Evolutionary conservation across 2,888 invertebrate genomes (phyloP).

Genomic region (Bimastos eiseni): DNA sequence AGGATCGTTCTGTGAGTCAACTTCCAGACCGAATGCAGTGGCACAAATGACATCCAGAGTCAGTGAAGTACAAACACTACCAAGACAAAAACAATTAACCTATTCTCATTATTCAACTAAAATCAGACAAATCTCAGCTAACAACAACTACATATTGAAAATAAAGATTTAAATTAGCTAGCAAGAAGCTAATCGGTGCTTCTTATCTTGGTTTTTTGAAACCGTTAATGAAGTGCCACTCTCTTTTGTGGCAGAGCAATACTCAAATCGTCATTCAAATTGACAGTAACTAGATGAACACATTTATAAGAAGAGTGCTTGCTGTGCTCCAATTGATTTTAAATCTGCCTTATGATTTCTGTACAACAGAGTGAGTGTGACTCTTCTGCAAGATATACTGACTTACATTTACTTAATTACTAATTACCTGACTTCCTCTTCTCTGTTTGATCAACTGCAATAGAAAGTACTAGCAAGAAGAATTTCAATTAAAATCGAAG

Average conservation of each 20-base stretch:
- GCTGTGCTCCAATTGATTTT: too few relatives aligned
- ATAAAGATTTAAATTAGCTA: neutral
- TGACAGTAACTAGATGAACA: too few relatives aligned
- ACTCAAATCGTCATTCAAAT: neutral
- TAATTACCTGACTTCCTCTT: neutral
- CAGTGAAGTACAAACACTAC: constrained; percentile 33
- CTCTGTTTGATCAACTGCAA: neutral
- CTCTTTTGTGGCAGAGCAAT: neutral
- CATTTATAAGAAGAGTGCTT: too few relatives aligned
- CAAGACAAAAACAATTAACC: neutral
- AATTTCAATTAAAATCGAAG: neutral
- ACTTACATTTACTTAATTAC: too few relatives aligned
- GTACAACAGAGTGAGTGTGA: too few relatives aligned
- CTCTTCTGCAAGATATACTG: too few relatives aligned
- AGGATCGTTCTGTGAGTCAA: constrained; percentile 41
- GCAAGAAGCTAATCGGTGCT: neutral
- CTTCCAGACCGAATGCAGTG: constrained; percentile 41
- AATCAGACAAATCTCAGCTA: neutral
- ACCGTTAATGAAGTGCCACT: neutral
- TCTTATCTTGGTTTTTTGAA: neutral
- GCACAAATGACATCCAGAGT: constrained; percentile 43
- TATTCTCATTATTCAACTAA: neutral
- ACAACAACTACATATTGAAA: neutral
- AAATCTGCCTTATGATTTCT: too few relatives aligned
- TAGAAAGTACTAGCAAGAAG: neutral